A percentile compares a stretch with the other conserved stretches of the same genome.
These are phyloP conservation scores for Iselma pallidipennis DNA, from an alignment of 2,888 invertebrate genomes.

Conservation along the genomic window DNA sequence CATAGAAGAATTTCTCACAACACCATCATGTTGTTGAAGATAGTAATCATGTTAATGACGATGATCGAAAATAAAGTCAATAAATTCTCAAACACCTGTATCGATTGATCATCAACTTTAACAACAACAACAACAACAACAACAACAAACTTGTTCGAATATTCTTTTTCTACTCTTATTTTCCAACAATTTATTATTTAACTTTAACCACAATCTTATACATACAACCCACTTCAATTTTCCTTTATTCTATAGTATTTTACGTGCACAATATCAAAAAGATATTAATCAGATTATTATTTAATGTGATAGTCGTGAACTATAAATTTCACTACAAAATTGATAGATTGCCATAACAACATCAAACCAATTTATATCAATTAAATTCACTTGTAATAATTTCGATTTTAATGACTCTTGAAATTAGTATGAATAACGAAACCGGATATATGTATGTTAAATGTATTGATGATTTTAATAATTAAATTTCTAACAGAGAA, in stretches of 20 bases:
- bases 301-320: not conserved
- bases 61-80: not conserved
- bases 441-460: too few species aligned
- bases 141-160: not conserved
- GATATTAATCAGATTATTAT: not conserved
- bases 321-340: not conserved
- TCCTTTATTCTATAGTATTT: not conserved
- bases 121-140: too few species aligned
- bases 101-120: not conserved
- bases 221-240: not conserved
- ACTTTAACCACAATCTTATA: not conserved
- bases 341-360: not conserved
- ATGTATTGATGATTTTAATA: not conserved
- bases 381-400: not conserved
- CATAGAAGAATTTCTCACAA: not conserved
- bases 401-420: too few species aligned
- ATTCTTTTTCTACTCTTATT: not conserved
- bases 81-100: not conserved
- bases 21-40: not conserved
- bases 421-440: too few species aligned
- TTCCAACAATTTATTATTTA: not conserved
- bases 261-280: not conserved
- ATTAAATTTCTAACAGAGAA: not conserved
- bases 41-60: not conserved
- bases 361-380: not conserved